Base-by-base conservation (phyloP, 2,888 invertebrate species). In the Hemicrepidius hirtus region DNA sequence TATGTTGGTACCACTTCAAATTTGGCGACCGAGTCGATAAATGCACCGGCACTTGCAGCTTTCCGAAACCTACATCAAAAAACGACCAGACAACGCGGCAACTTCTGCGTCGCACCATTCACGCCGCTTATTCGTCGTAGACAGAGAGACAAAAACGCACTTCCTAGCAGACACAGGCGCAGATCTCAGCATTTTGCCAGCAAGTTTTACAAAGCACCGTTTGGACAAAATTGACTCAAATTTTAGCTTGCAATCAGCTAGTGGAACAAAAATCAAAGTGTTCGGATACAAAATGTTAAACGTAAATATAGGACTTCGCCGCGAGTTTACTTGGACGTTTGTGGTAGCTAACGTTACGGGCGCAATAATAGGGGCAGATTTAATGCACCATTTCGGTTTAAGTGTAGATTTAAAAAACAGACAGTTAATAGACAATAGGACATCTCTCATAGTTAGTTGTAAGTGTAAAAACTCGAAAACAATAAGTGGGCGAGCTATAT, bases 81-180 rank as follows among this genome's bases (percentile, higher is more conserved):
- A 3, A 62, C 44, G 13, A 62, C 35, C 4, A 10, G 9, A 6
- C 32, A 10, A 35, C 13, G 24, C 24, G 24, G 24, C 24, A 24
- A 24, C 24, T 5, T 24, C 24, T 24, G 24, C 24, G 5, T 3
- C 18, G 5, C 18, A 3, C 46, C n/a, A 32, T 4, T 35, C 64
- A 10, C 28, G 64, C 50, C 50, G 53, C 50, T 20, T 65, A 0
- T 65, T 32, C 12, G 37, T 65, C 6, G 21, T 20, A 6, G 64
- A 65, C 12, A 7, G 20, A 1, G 9, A 6, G 0, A 12, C 21
- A 20, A 65, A 53, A n/a, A 13, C 12, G 7, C 20, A 65, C 5
- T 65, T 65, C 37, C n/a, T 65, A 21, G 53, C 53, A 1, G 64
- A 65, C 20, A 65, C 64, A 3, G 50, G 20, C 12, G 50, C 50